Evolutionary conservation across 2,888 invertebrate species (phyloP).

Genomic region (Emmelina monodactyla): DNA sequence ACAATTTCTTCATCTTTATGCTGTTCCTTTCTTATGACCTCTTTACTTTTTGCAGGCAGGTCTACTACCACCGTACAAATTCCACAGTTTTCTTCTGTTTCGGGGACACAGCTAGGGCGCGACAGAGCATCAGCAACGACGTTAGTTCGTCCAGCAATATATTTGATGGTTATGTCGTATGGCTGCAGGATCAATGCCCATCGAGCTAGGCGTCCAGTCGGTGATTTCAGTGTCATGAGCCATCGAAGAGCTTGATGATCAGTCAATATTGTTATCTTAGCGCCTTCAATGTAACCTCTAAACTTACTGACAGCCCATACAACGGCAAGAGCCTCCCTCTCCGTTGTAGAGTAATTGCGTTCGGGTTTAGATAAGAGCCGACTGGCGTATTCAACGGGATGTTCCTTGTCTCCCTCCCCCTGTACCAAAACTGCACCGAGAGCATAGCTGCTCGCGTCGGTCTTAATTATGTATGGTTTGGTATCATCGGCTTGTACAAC

Average conservation of each 20-base stretch:
- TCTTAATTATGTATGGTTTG: slow-evolving; percentile 8
- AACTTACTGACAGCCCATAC: too few species aligned
- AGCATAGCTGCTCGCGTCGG: slow-evolving; percentile 21
- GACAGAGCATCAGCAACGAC: slow-evolving; percentile 11
- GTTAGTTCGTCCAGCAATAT: slow-evolving; percentile 6
- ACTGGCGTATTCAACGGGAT: slow-evolving; percentile 19
- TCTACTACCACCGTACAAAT: slow-evolving; percentile 7
- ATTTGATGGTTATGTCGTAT: slow-evolving; percentile 7
- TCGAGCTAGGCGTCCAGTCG: slow-evolving; percentile 31
- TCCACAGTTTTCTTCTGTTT: slow-evolving; percentile 4
- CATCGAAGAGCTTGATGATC: slow-evolving; percentile 12
- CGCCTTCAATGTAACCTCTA: slow-evolving; percentile 8
- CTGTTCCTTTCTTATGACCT: slow-evolving; percentile 5
- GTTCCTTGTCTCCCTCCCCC: slow-evolving; percentile 17
- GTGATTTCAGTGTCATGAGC: slow-evolving; percentile 25
- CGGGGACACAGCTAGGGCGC: slow-evolving; percentile 8
- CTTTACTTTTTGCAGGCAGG: slow-evolving; percentile 3
- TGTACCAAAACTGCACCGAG: slow-evolving; percentile 20
- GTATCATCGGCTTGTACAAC: slow-evolving; percentile 10
- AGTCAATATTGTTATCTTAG: slow-evolving; percentile 4
- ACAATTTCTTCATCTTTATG: slow-evolving; percentile 5
- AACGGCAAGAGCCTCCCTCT: too few species aligned
- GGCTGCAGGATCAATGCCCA: slow-evolving; percentile 34
- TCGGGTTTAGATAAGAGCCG: slow-evolving; percentile 21
- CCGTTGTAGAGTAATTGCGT: slow-evolving; percentile 8